Percentiles rank a stretch among this genome's conserved stretches.
Conservation (phyloP, 2,888 invertebrate species). For the Ecliptopera silaceata region DNA sequence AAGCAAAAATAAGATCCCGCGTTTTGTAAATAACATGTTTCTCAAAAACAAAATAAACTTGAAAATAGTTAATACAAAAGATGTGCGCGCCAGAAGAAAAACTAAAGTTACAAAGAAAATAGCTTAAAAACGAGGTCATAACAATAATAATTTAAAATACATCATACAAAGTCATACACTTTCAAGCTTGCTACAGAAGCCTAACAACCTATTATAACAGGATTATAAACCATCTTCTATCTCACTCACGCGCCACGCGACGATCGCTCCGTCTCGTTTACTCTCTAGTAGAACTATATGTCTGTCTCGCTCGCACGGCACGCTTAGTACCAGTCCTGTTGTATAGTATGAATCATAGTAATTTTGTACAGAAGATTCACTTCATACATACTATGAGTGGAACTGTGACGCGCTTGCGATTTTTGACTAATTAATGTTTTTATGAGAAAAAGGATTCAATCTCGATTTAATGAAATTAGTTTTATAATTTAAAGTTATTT, state of each 20-base stretch:
- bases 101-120: too few species aligned
- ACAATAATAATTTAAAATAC: background rate
- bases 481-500: too few species aligned
- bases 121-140: too few species aligned
- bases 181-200: slow-evolving; percentile 31
- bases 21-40: too few species aligned
- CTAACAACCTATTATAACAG: slow-evolving; percentile 35
- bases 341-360: slow-evolving; percentile 11
- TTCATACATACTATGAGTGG: background rate
- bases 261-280: slow-evolving; percentile 16
- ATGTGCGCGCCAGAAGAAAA: too few species aligned
- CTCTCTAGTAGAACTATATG: background rate
- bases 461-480: too few species aligned
- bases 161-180: slow-evolving; percentile 20
- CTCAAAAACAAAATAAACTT: too few species aligned
- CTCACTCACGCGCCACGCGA: slow-evolving; percentile 40
- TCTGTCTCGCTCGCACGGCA: slow-evolving; percentile 33
- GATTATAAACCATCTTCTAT: slow-evolving; percentile 32
- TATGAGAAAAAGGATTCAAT: too few species aligned
- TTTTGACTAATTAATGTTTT: too few species aligned
- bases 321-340: slow-evolving; percentile 37
- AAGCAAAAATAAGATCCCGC: too few species aligned
- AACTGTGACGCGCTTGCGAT: background rate
- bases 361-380: slow-evolving; percentile 1
- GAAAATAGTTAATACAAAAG: too few species aligned